Evolutionary conservation across 2,888 invertebrate species (phyloP), one percentile per base, ranked within the genome.

Genomic region (Sinotaia quadrata): DNA sequence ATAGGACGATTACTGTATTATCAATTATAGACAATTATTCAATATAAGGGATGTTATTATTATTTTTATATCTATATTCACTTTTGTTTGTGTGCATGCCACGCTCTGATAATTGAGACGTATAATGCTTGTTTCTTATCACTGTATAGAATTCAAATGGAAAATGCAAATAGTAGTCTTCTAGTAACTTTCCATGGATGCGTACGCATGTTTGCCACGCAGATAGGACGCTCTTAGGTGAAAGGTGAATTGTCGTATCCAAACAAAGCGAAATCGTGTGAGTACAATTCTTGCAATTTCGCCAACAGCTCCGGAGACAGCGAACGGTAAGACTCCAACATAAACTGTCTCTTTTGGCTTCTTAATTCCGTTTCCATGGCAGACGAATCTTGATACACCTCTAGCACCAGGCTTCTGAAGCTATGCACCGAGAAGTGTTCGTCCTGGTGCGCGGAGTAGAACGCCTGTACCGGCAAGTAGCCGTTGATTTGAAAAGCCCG

Each of bases 401-500:
- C 21, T 2, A 58, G 21, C 58, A 58, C 58, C 37, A 37, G 41
- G 15, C 27, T n/a, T 10, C 10, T 37, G 58, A 58, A 58, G 8
- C 15, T 24, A 24, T 12, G 18, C 2, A 58, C 21, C 1, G 58
- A 58, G 24, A 58, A 58, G 21, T 10, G 18, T 27, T 10, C 37
- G 27, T 37, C 21, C n/a, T 3, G 24, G 10, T 31, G 15, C 7
- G 34, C 27, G 10, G 34, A 34, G 58, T 37, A 58, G 10, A 21
- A n/a, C 24, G 29, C 27, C 56, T 56, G 31, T 31, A 56, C 24
- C 21, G 41, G 44, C 4, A 58, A 7, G 27, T 58, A 58, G 10
- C 58, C 58, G 58, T 58, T 58, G 37, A 58, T 58, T 41, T 65
- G 65, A n/a, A 65, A 65, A 5, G 44, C 56, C 15, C 18, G 31